These are phyloP conservation scores for Acanthisitta chloris DNA, from an alignment of 2,113 vertebrate genomes.

Conservation along the genomic window DNA sequence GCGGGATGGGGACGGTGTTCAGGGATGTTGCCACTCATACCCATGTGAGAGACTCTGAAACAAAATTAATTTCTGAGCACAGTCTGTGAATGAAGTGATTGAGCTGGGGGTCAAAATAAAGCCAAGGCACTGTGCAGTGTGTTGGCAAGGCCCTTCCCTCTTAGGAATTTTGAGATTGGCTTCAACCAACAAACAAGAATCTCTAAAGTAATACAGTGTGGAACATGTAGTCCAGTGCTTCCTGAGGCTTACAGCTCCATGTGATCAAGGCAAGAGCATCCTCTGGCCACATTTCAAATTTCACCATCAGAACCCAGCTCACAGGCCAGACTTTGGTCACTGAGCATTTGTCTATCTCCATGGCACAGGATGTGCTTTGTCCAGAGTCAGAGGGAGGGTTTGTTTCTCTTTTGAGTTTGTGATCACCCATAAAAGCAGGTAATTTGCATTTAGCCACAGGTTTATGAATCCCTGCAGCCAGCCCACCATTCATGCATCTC, in stretches of 20 bases:
- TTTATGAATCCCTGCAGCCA: slow-evolving; percentile 45
- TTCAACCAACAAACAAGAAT: background rate
- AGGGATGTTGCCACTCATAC: background rate
- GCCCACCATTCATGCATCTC: background rate
- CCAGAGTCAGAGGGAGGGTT: background rate
- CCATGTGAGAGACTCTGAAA: background rate
- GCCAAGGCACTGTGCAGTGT: background rate
- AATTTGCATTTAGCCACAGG: slow-evolving; percentile 53
- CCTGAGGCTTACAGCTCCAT: background rate
- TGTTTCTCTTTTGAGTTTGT: background rate
- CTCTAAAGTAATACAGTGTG: background rate
- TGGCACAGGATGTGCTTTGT: background rate
- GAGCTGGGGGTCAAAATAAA: background rate
- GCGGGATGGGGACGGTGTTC: rapidly evolving
- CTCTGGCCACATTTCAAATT: background rate
- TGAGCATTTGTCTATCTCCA: background rate
- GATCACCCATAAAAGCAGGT: slow-evolving; percentile 40
- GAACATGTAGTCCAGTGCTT: background rate
- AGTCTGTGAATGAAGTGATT: background rate
- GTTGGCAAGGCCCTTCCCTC: background rate
- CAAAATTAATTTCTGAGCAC: background rate
- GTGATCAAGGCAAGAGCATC: background rate
- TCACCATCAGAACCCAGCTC: background rate
- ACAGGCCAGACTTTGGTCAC: background rate
- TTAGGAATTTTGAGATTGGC: background rate